These are phyloP conservation scores for Nyctalus aviator DNA, from an alignment of 2,797 vertebrate species.

Conservation along the genomic window DNA sequence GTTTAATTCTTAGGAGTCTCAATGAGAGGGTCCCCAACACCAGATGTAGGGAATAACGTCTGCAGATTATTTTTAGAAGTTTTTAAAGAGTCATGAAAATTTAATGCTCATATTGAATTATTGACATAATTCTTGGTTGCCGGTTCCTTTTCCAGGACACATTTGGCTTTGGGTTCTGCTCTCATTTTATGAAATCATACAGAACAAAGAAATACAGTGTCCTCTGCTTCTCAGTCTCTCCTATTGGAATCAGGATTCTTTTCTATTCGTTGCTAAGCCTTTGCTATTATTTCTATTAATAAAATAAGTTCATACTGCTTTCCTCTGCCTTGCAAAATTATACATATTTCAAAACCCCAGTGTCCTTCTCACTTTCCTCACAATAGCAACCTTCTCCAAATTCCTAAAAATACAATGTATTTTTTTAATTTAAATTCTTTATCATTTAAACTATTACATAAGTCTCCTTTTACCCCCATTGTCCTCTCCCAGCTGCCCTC, in stretches of 20 bases:
- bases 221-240: neutral
- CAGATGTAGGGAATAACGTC: neutral
- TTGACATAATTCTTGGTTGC: conserved; percentile 52
- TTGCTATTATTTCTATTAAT: neutral
- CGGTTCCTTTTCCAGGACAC: conserved; percentile 53
- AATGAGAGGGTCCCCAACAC: neutral
- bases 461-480: no score
- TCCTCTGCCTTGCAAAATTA: neutral
- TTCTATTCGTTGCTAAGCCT: neutral
- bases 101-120: conserved; percentile 50
- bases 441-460: no score
- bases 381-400: neutral
- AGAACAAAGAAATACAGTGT: conserved; percentile 54
- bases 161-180: conserved; percentile 49
- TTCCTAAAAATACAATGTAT: neutral
- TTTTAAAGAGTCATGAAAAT: conserved; percentile 49
- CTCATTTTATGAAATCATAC: neutral
- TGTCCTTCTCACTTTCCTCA: neutral
- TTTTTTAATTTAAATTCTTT: neutral
- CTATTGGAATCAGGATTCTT: neutral
- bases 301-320: neutral
- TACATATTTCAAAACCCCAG: neutral
- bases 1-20: neutral
- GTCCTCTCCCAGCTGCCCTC: no score
- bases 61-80: conserved; percentile 52